A percentile compares a stretch with the other conserved stretches of the same genome.
Evolutionary conservation across 2,113 vertebrate genomes (phyloP).

Genomic region (Corvus cornix): DNA sequence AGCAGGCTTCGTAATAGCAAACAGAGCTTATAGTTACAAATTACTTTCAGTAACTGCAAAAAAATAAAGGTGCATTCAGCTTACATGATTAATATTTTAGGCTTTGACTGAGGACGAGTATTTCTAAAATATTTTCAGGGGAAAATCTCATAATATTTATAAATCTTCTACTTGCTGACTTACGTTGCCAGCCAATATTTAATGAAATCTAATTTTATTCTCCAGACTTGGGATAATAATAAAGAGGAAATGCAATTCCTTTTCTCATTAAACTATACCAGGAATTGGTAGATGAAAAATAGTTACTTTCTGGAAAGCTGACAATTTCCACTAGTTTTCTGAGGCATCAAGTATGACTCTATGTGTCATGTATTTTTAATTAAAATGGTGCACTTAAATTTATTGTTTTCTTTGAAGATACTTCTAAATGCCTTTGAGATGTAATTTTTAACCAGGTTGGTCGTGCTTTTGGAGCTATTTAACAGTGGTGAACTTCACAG

Average conservation of each 20-base stretch:
- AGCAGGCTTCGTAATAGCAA: not conserved
- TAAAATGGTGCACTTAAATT: not conserved
- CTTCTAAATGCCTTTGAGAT: not conserved
- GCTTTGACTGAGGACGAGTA: not conserved
- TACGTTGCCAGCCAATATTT: not conserved
- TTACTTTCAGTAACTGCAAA: not conserved
- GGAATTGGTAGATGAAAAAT: not conserved
- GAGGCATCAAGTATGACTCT: not conserved
- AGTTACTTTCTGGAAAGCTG: not conserved
- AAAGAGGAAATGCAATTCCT: not conserved
- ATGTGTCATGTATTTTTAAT: not conserved
- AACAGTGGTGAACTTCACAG: not conserved
- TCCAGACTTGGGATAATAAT: not conserved
- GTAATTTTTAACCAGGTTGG: not conserved
- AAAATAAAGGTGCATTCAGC: not conserved
- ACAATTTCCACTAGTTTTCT: not conserved
- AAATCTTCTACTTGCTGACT: not conserved
- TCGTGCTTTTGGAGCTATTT: not conserved
- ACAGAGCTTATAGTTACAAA: not conserved
- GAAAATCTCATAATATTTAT: not conserved
- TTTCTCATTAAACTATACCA: not conserved
- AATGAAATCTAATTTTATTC: not conserved
- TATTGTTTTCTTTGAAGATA: not conserved
- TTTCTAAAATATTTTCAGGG: not conserved
- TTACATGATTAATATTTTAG: not conserved